A percentile compares a stretch with the other conserved stretches of the same genome.
Conservation (phyloP, 2,888 invertebrate genomes). For the Nipponacmea schrenckii region DNA sequence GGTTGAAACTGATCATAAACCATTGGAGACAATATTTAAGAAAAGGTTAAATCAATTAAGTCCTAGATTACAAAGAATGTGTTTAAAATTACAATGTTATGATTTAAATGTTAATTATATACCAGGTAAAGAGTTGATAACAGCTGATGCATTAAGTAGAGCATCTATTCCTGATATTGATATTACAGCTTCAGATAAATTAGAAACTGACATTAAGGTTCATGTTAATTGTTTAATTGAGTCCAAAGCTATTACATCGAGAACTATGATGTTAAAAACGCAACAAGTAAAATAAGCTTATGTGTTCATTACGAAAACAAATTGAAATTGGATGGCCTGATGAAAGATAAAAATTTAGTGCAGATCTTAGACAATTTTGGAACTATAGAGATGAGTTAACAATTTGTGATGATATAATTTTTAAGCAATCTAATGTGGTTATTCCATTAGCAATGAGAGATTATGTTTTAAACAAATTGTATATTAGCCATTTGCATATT, state of each 20-base stretch:
- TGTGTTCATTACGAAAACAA: not conserved
- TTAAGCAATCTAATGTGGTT: not conserved
- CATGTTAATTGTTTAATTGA: not conserved
- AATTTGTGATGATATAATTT: no score
- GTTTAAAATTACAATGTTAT: conserved; percentile 1
- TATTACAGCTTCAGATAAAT: not conserved
- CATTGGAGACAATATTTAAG: conserved; percentile 4
- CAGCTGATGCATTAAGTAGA: conserved; percentile 2
- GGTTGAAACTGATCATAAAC: not conserved
- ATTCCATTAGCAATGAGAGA: not conserved
- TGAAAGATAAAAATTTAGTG: not conserved
- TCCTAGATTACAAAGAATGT: no score
- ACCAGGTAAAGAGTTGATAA: not conserved
- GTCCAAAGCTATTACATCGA: not conserved
- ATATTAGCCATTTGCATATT: not conserved
- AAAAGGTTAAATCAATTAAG: no score
- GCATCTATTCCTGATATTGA: conserved; percentile 6
- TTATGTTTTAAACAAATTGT: not conserved
- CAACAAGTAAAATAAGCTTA: not conserved
- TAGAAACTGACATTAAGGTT: not conserved
- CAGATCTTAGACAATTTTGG: no score
- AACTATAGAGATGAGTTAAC: not conserved
- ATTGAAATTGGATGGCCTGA: conserved; percentile 2
- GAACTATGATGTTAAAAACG: not conserved
- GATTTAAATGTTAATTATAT: not conserved